Conservation (phyloP, 2,888 invertebrate species). For the Drosophila sordidula region DNA sequence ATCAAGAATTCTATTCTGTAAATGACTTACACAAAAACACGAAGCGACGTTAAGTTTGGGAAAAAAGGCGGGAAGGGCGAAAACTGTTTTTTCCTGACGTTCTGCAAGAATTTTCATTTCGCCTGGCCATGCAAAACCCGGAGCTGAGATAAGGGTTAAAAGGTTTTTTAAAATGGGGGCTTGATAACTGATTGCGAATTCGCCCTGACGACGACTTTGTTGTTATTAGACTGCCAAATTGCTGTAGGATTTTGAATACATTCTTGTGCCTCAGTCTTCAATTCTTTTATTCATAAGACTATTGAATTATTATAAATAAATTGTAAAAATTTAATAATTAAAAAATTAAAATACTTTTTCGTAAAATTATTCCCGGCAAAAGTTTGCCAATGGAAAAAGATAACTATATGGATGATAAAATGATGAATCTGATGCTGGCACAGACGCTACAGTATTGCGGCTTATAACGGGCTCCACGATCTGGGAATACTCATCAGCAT, state of each 20-base stretch:
- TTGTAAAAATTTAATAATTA: too few species aligned
- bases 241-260: not conserved
- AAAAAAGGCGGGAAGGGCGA: slow-evolving; percentile 3
- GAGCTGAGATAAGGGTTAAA: slow-evolving; percentile 37
- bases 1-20: slow-evolving; percentile 81
- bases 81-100: slow-evolving; percentile 14
- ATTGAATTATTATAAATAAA: too few species aligned
- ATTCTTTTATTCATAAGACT: too few species aligned
- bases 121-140: slow-evolving; percentile 38
- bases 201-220: slow-evolving; percentile 25
- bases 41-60: slow-evolving; percentile 47
- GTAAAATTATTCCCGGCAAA: too few species aligned
- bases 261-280: not conserved
- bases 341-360: too few species aligned
- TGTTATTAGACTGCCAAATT: slow-evolving; percentile 16
- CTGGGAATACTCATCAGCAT: too few species aligned
- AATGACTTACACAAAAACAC: slow-evolving; percentile 79
- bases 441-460: too few species aligned
- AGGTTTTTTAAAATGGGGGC: slow-evolving; percentile 1
- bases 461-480: too few species aligned
- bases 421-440: too few species aligned
- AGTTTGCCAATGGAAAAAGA: too few species aligned
- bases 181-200: slow-evolving; percentile 14
- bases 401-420: too few species aligned
- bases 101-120: slow-evolving; percentile 64